Conservation (phyloP, 2,113 vertebrate genomes). For the Fulica atra region DNA sequence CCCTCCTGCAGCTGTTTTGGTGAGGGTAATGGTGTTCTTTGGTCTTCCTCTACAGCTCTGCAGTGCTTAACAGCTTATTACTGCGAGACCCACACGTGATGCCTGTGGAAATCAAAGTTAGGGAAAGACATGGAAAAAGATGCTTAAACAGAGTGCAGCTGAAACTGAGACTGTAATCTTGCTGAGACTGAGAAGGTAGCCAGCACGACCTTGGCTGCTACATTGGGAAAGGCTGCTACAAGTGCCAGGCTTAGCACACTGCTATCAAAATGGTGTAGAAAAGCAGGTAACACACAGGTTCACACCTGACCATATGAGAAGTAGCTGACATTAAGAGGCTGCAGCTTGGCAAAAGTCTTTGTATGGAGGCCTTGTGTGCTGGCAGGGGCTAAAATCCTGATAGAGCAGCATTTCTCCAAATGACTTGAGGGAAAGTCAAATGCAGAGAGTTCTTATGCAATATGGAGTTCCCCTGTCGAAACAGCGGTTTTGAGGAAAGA, state of each 20-base stretch:
- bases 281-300: background rate
- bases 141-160: background rate
- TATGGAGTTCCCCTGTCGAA: constrained; percentile 8
- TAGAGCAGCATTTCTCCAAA: background rate
- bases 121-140: background rate
- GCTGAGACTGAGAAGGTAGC: background rate
- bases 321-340: background rate
- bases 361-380: background rate
- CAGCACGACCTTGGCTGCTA: background rate
- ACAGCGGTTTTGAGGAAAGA: background rate
- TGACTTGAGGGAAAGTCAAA: background rate
- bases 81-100: background rate
- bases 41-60: background rate
- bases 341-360: background rate
- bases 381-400: background rate
- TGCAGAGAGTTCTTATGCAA: constrained; percentile 9
- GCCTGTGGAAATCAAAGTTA: background rate
- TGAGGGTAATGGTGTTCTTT: background rate
- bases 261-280: background rate
- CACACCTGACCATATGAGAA: background rate
- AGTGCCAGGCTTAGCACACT: background rate
- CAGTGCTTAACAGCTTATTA: background rate
- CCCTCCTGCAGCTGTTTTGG: background rate
- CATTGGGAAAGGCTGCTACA: background rate
- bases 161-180: background rate